Percentiles rank a stretch among this genome's conserved stretches.
Conservation (phyloP, 1,140 invertebrate genomes). For the Bombus balteatus region DNA sequence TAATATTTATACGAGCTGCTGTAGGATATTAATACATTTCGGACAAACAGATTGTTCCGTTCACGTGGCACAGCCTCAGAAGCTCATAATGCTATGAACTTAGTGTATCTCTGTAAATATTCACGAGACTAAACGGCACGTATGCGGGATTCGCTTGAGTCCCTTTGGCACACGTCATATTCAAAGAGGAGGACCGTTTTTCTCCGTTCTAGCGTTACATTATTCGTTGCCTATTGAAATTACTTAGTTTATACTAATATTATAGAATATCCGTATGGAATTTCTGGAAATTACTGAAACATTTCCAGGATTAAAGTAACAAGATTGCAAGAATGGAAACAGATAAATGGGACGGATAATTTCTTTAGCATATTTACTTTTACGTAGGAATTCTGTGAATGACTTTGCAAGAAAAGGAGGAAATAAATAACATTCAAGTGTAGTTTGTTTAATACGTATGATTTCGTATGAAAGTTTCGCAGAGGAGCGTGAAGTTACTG, state of each 20-base stretch:
- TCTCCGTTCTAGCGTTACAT: not conserved
- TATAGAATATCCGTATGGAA: too few relatives aligned
- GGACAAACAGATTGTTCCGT: slow-evolving; percentile 46
- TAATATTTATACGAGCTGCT: slow-evolving; percentile 42
- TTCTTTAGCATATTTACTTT: too few relatives aligned
- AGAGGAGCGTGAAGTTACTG: not conserved
- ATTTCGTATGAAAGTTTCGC: not conserved
- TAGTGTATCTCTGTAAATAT: slow-evolving; percentile 41
- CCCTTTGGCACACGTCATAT: not conserved
- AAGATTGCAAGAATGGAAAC: not conserved
- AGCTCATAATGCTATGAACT: slow-evolving; percentile 42
- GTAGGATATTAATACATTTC: slow-evolving; percentile 46
- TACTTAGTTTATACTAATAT: too few relatives aligned
- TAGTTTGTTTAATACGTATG: not conserved
- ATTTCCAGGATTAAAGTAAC: too few relatives aligned
- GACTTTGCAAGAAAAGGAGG: not conserved
- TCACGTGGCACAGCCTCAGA: slow-evolving; percentile 34
- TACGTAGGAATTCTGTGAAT: not conserved
- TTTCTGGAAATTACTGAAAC: not conserved
- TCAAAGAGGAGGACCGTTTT: not conserved
- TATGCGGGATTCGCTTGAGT: not conserved
- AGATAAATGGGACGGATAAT: too few relatives aligned
- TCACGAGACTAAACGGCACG: slow-evolving; percentile 16
- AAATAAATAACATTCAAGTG: not conserved
- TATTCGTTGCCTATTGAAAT: not conserved